Base-by-base conservation (phyloP, 2,797 vertebrate genomes). In the Hyperoplus lanceolatus region DNA sequence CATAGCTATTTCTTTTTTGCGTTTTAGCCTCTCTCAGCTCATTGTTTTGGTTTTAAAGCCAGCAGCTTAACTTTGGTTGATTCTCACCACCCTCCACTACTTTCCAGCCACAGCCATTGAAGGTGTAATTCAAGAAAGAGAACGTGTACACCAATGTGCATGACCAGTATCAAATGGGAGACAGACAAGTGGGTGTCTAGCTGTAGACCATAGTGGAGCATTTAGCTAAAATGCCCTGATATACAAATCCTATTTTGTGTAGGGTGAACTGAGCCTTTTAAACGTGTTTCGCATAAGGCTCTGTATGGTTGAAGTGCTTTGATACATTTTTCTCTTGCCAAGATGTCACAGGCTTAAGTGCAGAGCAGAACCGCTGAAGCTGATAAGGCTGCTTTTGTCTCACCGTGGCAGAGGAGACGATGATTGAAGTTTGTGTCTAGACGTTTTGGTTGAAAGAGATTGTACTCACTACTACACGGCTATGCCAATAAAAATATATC, bases 401-500 rank as follows among this genome's bases (percentile, higher is more conserved):
- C 15, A 60, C 38, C 49, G 53, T 7, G 12, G 36, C 9, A 18
- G 18, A 10, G 48, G n/a, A 39, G 15, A 77, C 14, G 18, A n/a
- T 45, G 41, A n/a, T 9, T 46, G 7, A 16, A n/a, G 13, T 36
- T 73, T 48, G 0, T 55, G 42, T 1, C 8, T 18, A n/a, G 18
- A 10, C 53, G 14, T 66, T 58, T 13, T 10, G 5, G 46, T 38
- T 66, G 18, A 70, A 65, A 12, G 60, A 29, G 14, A 9, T 13
- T 36, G 4, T 14, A 0, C n/a, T 62, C n/a, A 59, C 14, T 46
- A 59, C 14, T 46, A 5, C n/a, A 12, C 50, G 21, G 4, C 70
- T 63, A 13, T 18, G 9, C 49, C 67, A 61, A 6, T 11, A 75
- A 45, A 77, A 43, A 42, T 55, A 67, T 62, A 75, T 75, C 4